These are phyloP conservation scores for Choloepus hoffmanni DNA, from an alignment of 2,113 vertebrate genomes.

Conservation along the genomic window DNA sequence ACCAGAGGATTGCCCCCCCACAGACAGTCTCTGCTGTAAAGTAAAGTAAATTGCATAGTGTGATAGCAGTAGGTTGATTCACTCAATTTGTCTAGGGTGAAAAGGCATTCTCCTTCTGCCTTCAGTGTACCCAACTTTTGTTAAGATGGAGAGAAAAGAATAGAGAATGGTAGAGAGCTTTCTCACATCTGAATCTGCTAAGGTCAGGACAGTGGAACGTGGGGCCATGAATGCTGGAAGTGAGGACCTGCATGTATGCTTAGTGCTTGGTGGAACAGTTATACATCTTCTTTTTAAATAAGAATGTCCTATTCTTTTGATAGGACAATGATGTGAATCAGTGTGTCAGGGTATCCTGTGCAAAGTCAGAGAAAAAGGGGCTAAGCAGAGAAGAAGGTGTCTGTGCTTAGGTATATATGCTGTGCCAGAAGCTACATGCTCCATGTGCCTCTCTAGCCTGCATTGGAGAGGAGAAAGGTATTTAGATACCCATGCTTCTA, in stretches of 20 bases:
- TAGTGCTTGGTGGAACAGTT: neutral
- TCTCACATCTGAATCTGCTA: neutral
- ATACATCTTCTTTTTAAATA: constrained; percentile 41
- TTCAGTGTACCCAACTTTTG: neutral
- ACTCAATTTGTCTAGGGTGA: neutral
- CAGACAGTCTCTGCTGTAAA: neutral
- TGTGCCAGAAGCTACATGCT: neutral
- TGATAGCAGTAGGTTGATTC: neutral
- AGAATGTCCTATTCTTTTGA: neutral
- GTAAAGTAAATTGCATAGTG: neutral
- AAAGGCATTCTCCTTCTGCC: neutral
- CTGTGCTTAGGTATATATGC: neutral
- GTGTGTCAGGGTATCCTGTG: neutral
- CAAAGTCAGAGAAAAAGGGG: neutral
- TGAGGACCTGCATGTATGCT: neutral
- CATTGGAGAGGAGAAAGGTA: neutral
- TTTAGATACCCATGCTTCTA: neutral
- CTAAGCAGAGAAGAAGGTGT: constrained; percentile 8
- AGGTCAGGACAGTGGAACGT: neutral
- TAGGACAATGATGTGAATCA: neutral
- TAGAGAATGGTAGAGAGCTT: neutral
- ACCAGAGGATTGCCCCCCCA: neutral
- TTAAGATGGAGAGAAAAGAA: neutral
- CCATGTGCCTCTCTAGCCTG: neutral
- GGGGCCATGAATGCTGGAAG: neutral